Evolutionary conservation across 2,113 vertebrate species (phyloP), one percentile per base, ranked within the genome.

Genomic region (Camelus dromedarius): DNA sequence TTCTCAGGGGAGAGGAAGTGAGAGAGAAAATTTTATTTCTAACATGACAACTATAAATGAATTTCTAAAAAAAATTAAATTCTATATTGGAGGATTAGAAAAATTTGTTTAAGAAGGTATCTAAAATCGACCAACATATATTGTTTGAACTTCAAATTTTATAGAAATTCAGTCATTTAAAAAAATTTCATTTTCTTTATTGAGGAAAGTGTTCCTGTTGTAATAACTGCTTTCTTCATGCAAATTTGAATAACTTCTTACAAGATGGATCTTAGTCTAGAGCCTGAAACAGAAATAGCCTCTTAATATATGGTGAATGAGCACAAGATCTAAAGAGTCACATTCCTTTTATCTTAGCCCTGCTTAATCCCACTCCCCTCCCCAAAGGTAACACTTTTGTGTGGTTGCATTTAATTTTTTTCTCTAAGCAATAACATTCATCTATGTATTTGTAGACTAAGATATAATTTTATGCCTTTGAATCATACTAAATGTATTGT

Each of bases 121-220:
- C 26, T 80, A 30, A 67, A 89, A 89, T 88, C 20, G 76, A 20
- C 75, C 56, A n/a, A 20, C 3, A 30, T 73, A 56, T 50, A 30
- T 62, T 70, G 10, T 67, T 52, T 28, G 9, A 72, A 91, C 50
- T 75, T 87, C 2, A 72, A 38, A 72, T 69, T 93, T 93, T 69
- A 6, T 77, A 95, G 46, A 82, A 95, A 73, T 24, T 64, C 79
- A 48, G 16, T 76, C 35, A 86, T 73, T 80, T 92, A 58, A 22
- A 81, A 92, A 94, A n/a, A 88, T 26, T 79, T 95, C 70, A 30
- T 66, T 50, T 28, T 54, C 32, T 69, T 91, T 82, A 38, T 62
- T 73, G 14, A 82, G 22, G 86, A 72, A 67, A 82, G 7, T 69
- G 5, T 69, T 93, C 96, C 35, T 96, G 56, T 95, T 96, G 95